phyloP scores from a whole-genome alignment of 2,113 vertebrate genomes.

The Opisthocomus hoazin region DNA sequence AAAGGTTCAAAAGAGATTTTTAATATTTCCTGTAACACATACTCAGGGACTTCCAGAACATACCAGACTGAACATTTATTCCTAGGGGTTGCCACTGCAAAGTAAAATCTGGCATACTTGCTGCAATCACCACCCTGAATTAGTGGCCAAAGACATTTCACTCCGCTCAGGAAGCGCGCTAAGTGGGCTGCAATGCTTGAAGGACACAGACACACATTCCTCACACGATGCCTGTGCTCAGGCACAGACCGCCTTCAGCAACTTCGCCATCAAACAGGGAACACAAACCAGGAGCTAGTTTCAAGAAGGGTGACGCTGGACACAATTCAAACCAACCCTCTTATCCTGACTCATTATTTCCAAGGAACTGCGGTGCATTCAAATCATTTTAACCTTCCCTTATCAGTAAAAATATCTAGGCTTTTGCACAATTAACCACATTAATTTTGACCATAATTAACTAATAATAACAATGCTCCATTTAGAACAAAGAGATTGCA shows the following conservation, averaged over 20 bases:
- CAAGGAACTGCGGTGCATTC: background rate
- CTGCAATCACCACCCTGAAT: background rate
- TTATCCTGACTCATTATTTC: slow-evolving; percentile 27
- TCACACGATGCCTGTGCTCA: rapidly evolving
- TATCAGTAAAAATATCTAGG: background rate
- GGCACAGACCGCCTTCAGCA: background rate
- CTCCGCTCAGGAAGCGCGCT: background rate
- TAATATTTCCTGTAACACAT: background rate
- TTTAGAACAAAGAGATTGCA: background rate
- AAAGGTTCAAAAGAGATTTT: background rate
- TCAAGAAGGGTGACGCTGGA: background rate
- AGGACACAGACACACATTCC: background rate
- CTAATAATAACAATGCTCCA: background rate
- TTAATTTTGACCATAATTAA: background rate
- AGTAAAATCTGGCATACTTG: background rate
- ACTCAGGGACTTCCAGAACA: background rate
- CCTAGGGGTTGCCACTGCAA: background rate
- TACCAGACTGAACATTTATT: background rate
- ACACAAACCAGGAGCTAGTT: background rate
- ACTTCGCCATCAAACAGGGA: background rate
- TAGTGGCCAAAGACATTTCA: background rate
- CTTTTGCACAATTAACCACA: background rate
- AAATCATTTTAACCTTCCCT: background rate
- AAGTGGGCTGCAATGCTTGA: background rate
- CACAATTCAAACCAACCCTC: background rate